Evolutionary conservation across 2,113 vertebrate species (phyloP).

Genomic region (Centropristis striata): DNA sequence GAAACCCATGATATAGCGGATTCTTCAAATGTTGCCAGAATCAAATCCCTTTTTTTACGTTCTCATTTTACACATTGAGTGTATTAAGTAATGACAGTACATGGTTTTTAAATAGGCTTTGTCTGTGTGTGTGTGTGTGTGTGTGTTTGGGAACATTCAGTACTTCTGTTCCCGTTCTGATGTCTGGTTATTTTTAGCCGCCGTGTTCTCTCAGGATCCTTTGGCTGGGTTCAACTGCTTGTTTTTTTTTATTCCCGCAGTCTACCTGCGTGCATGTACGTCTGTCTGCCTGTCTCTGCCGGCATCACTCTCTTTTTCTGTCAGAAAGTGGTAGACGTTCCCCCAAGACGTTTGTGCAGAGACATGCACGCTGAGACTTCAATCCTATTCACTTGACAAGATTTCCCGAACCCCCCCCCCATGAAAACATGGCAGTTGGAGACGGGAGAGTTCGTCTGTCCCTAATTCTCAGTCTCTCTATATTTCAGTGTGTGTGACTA

Average conservation of each 20-base stretch:
- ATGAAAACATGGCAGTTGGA: slow-evolving; percentile 28
- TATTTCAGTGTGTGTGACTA: slow-evolving; percentile 33
- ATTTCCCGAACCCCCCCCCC: slow-evolving; percentile 30
- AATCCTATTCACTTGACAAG: slow-evolving; percentile 52
- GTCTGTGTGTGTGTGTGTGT: slow-evolving; percentile 21
- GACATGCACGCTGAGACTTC: slow-evolving; percentile 30
- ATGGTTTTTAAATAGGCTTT: slow-evolving; percentile 40
- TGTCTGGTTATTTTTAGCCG: slow-evolving; percentile 82
- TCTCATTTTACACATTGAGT: slow-evolving; percentile 1
- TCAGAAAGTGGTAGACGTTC: slow-evolving; percentile 27
- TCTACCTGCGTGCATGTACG: slow-evolving; percentile 59
- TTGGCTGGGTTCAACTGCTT: slow-evolving; percentile 68
- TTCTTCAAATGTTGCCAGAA: no score
- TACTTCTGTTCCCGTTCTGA: slow-evolving; percentile 72
- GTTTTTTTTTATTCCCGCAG: slow-evolving; percentile 66
- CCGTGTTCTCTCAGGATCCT: slow-evolving; percentile 61
- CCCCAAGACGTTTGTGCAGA: slow-evolving; percentile 26
- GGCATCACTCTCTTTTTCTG: slow-evolving; percentile 35
- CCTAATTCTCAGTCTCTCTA: not conserved
- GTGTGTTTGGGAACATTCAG: slow-evolving; percentile 73
- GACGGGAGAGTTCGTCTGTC: slow-evolving; percentile 22
- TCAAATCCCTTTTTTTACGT: no score
- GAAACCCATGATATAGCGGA: no score
- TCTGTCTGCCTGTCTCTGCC: slow-evolving; percentile 21
- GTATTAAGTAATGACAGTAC: slow-evolving; percentile 24